Evolutionary conservation across 2,888 invertebrate species (phyloP), one percentile per base, ranked within the genome.

Genomic region (Drosophila eohydei): DNA sequence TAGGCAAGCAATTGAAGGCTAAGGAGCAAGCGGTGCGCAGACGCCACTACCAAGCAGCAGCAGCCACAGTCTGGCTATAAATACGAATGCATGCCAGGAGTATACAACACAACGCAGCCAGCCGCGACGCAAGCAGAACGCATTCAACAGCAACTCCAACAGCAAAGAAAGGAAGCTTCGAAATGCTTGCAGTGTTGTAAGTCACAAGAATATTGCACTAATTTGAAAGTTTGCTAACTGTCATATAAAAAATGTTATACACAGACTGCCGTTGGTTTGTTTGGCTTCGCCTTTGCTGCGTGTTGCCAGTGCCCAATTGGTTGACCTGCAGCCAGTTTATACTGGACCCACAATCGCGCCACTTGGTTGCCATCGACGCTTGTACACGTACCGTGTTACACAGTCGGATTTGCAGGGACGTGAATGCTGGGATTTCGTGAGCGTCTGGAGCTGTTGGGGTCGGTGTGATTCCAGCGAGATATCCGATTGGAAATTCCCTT

Each of bases 401-500:
- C 95, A 93, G 66, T 79, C 86, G 8, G 93, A 93, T 80, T 62
- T 74, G 3, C 87, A 91, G 36, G 96, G 96, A 0, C 94, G 94
- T 14, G 94, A 94, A 66, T 97, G 97, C 90, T 96, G 96, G 95
- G 97, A 96, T 85, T 94, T 94, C 58, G 94, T 97, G 12, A 95
- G 95, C 43, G 96, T 97, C 0, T 95, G 95, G 90, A 95, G 96
- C 0, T 97, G 97, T 91, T 96, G 96, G 94, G 97, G 97, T 21
- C 93, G 96, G 56, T 97, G 97, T 89, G 96, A 97, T 91, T 96
- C 97, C 0, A 96, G 96, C 91, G 97, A 97, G 94, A 97, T 97
- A 91, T 95, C 97, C 0, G 97, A 97, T 93, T 97, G 97, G 96
- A 95, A 96, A 91, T 97, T 97, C 91, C 97, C 97, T 0, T 97